phyloP scores from a whole-genome alignment of 2,888 invertebrate genomes.

The Kryphioiulus occultus region DNA sequence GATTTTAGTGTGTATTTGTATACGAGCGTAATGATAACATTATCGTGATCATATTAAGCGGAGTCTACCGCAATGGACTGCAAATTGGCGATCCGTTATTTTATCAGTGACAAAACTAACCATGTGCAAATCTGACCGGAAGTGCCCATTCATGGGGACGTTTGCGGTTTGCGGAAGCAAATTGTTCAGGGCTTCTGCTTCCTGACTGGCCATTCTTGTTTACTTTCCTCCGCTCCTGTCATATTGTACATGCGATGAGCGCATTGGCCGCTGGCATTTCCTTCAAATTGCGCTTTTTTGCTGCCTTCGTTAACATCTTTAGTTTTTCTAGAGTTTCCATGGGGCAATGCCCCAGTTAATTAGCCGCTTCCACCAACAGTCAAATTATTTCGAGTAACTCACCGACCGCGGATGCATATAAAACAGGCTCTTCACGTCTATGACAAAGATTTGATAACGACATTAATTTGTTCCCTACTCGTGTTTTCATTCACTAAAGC shows the following conservation, averaged over 20 bases:
- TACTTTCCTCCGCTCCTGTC: not conserved
- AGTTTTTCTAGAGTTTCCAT: not conserved
- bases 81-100: too few species aligned
- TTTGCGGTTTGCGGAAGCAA: slow-evolving; percentile 1
- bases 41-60: too few species aligned
- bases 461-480: too few species aligned
- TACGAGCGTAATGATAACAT: too few species aligned
- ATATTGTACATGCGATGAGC: not conserved
- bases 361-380: not conserved
- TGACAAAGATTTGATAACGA: too few species aligned
- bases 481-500: too few species aligned
- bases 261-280: not conserved
- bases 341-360: slow-evolving; percentile 16
- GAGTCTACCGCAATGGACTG: too few species aligned
- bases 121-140: too few species aligned
- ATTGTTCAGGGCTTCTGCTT: not conserved
- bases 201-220: not conserved
- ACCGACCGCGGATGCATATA: not conserved
- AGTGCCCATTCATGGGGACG: too few species aligned
- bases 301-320: not conserved
- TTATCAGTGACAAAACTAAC: too few species aligned
- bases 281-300: not conserved
- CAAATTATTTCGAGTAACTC: not conserved
- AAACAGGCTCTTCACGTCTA: too few species aligned
- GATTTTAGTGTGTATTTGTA: too few species aligned